Base-by-base conservation (phyloP, 2,888 invertebrate species). In the Stenurella melanura region DNA sequence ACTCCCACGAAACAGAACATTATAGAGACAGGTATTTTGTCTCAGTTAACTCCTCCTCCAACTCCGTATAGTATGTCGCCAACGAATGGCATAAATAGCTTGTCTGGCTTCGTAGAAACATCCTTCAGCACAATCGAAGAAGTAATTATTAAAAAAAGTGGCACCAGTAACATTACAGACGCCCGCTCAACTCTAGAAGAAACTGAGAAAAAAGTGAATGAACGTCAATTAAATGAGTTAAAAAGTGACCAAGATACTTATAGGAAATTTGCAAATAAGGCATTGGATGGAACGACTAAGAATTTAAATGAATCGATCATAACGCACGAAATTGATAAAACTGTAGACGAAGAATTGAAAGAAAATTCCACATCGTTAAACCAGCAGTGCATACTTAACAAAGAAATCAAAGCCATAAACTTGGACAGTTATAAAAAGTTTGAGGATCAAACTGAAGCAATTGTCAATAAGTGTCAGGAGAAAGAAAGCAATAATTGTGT, bases 41-140 rank as follows among this genome's bases (percentile, higher is more conserved):
- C 84, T 5, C 86, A 88, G 80, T 72, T 88, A 15, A 88, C 88
- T 1, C 89, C 88, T 34, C 89, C 88, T 38, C 88, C 87, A 2
- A 88, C 88, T 56, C 89, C 87, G 7, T 87, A 87, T 72, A 82
- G 81, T 69, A 73, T 77, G 72, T 85, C 84, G 11, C 83, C 86
- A n/a, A 85, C 85, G 69, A 82, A 80, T 38, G 71, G 18, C 17
- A 61, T 72, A 1, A 12, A 30, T n/a, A 11, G 17, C 38, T 42
- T 70, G 70, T 38, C 70, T 60, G 19, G 60, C 60, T 42, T 61
- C 38, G 58, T 56, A 1, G 70, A 38, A 60, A 42, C 60, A 0
- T 18, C 18, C 10, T 17, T 19, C 6, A 60, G 21, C 19, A 58
- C 11, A 58, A 34, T 38, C 17, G 63, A 30, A 10, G 63, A 54